Conservation (phyloP, 2,113 vertebrate species). For the Siniperca knerii region DNA sequence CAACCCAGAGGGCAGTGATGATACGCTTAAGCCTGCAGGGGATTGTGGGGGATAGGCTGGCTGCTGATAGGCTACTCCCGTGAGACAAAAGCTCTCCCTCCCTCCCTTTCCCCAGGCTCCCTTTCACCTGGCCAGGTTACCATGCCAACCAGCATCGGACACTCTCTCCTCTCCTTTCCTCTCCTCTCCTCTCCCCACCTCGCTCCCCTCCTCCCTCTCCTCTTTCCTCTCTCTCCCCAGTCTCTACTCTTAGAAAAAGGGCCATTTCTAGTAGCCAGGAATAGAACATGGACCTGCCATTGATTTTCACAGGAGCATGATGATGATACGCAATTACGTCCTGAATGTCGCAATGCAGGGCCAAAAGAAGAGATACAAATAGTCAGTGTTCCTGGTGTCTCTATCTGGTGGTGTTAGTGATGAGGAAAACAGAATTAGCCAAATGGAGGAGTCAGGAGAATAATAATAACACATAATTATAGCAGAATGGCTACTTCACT, state of each 20-base stretch:
- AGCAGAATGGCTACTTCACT: constrained; percentile 34
- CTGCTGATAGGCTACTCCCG: constrained; percentile 80
- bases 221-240: constrained; percentile 33
- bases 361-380: constrained; percentile 38
- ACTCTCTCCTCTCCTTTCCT: constrained; percentile 62
- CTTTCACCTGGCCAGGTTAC: constrained; percentile 88
- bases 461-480: constrained; percentile 29
- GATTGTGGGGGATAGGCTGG: constrained; percentile 77
- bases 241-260: constrained; percentile 73
- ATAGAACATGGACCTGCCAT: constrained; percentile 82
- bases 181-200: constrained; percentile 20
- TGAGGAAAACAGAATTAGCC: constrained; percentile 45
- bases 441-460: constrained; percentile 28
- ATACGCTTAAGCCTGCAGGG: constrained; percentile 79
- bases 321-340: constrained; percentile 71
- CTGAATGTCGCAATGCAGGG: constrained; percentile 78
- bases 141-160: constrained; percentile 86
- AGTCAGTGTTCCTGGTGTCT: constrained; percentile 33
- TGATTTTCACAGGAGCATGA: constrained; percentile 79
- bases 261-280: constrained; percentile 81
- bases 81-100: constrained; percentile 73
- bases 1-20: constrained; percentile 83
- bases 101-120: constrained; percentile 74
- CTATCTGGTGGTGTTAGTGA: constrained; percentile 27
- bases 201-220: constrained; percentile 7